These are phyloP conservation scores for Chrysodeixis includens DNA, from an alignment of 2,888 invertebrate genomes.

Conservation along the genomic window DNA sequence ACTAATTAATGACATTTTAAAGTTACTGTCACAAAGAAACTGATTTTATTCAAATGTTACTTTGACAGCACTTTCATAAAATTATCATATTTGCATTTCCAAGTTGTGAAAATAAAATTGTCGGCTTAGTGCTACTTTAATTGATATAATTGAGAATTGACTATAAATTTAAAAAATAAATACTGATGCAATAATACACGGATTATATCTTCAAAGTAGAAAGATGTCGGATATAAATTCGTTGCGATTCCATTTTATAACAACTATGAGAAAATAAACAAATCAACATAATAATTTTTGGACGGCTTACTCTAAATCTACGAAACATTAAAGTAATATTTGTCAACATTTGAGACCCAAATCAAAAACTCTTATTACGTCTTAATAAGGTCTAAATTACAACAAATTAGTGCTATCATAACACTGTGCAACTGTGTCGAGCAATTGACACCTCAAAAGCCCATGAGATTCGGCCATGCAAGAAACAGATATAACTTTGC, in stretches of 20 bases:
- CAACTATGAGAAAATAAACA: constrained; percentile 57
- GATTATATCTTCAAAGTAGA: background rate
- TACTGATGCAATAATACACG: too few species aligned
- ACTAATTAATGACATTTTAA: too few species aligned
- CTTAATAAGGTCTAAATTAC: constrained; percentile 49
- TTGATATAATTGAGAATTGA: too few species aligned
- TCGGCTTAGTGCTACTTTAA: too few species aligned
- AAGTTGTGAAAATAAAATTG: too few species aligned
- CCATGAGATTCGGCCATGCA: constrained; percentile 67
- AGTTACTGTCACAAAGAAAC: too few species aligned
- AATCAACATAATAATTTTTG: constrained; percentile 49
- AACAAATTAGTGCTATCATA: constrained; percentile 44
- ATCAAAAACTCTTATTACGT: constrained; percentile 33
- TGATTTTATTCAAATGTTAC: too few species aligned
- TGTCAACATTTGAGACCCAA: constrained; percentile 36
- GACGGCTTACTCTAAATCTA: constrained; percentile 47
- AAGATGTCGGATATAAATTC: background rate
- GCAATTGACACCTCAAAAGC: constrained; percentile 74
- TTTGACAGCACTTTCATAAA: too few species aligned
- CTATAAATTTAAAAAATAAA: too few species aligned
- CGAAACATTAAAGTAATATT: constrained; percentile 47
- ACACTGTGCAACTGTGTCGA: constrained; percentile 65
- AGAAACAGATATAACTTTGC: constrained; percentile 53
- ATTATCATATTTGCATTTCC: too few species aligned
- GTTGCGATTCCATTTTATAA: constrained; percentile 31